A percentile compares a stretch with the other conserved stretches of the same genome.
phyloP scores from a whole-genome alignment of 2,888 invertebrate species.

The Lobophora halterata region DNA sequence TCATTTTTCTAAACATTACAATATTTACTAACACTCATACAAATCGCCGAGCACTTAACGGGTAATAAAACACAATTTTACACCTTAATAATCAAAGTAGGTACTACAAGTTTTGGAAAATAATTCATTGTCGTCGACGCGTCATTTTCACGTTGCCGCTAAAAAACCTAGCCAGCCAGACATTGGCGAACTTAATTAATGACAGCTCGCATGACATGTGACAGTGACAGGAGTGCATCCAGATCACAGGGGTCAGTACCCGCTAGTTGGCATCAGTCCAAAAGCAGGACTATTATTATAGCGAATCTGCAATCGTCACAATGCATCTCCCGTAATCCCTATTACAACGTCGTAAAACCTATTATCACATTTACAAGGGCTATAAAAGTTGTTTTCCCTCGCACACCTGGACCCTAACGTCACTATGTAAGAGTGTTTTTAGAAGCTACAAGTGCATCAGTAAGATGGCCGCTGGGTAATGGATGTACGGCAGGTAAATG shows the following conservation, averaged over 20 bases:
- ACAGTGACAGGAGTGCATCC: constrained; percentile 30
- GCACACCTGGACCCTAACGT: constrained; percentile 28
- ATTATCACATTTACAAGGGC: constrained; percentile 26
- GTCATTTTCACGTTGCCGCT: too few species aligned
- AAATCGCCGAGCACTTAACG: too few species aligned
- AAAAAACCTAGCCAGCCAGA: not conserved
- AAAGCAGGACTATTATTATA: constrained; percentile 44
- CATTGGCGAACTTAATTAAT: constrained; percentile 20
- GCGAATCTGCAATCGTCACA: constrained; percentile 22
- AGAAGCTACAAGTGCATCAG: constrained; percentile 1
- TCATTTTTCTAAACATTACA: too few species aligned
- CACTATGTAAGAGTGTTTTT: constrained; percentile 27
- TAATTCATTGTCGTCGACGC: too few species aligned
- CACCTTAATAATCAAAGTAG: too few species aligned
- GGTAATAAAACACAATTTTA: too few species aligned
- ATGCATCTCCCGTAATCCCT: constrained; percentile 29
- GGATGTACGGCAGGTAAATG: constrained; percentile 49
- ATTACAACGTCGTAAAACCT: constrained; percentile 30
- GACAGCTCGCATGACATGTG: constrained; percentile 31
- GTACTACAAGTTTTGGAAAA: too few species aligned
- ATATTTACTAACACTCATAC: too few species aligned
- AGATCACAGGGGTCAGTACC: constrained; percentile 46
- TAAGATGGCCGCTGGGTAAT: constrained; percentile 34
- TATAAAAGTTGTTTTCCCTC: constrained; percentile 10
- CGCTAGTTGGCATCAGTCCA: constrained; percentile 47